Conservation (phyloP, 2,888 invertebrate species). For the Sceliomorpha sp. region DNA sequence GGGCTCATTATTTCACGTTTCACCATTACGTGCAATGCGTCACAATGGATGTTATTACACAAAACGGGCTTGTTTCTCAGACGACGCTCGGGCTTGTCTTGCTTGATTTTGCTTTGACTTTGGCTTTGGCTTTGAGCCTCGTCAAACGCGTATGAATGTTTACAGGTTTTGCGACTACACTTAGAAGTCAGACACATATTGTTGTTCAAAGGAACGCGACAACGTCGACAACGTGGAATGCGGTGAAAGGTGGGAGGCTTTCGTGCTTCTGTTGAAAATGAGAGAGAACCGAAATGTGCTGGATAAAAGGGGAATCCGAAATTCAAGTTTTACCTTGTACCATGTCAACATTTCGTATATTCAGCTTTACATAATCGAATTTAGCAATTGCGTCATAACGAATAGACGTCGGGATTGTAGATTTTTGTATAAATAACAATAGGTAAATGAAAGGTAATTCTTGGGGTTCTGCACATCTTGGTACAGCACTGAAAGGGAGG, state of each 20-base stretch:
- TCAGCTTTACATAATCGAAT: too few species aligned
- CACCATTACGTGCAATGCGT: slow-evolving; percentile 3
- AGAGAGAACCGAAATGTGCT: too few species aligned
- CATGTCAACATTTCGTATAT: too few species aligned
- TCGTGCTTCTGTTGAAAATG: background rate
- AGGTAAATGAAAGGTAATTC: too few species aligned
- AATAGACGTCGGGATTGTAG: too few species aligned
- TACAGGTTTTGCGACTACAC: slow-evolving; percentile 11
- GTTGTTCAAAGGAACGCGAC: slow-evolving; percentile 17
- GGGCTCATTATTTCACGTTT: slow-evolving; percentile 8
- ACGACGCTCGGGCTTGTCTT: background rate
- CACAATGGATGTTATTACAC: slow-evolving; percentile 13
- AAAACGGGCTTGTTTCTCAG: slow-evolving; percentile 12
- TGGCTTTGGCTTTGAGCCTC: slow-evolving; percentile 10
- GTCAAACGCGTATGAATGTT: slow-evolving; percentile 11
- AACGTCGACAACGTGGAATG: slow-evolving; percentile 8
- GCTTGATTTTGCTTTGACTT: slow-evolving; percentile 17
- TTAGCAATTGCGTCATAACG: too few species aligned
- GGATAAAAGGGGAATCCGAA: too few species aligned
- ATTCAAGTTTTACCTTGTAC: too few species aligned
- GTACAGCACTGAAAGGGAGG: slow-evolving; percentile 23
- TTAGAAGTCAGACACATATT: slow-evolving; percentile 3
- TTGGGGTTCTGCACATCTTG: background rate
- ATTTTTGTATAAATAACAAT: too few species aligned
- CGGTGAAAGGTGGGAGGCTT: slow-evolving; percentile 5